Evolutionary conservation across 2,797 vertebrate species (phyloP).

Genomic region (Brachyrhaphis roseni): DNA sequence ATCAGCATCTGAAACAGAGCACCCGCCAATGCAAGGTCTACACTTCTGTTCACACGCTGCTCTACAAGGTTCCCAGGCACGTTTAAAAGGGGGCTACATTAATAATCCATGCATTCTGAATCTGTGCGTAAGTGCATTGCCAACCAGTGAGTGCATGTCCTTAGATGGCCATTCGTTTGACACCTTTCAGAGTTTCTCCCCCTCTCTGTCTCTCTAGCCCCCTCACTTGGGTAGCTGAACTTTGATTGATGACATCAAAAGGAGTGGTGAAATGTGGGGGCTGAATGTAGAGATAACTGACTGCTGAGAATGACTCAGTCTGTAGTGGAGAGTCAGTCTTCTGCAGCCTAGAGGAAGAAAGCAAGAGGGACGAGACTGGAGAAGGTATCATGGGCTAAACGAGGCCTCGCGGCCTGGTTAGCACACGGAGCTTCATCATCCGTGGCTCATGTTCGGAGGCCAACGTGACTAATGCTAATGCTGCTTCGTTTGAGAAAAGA

Average conservation of each 20-base stretch:
- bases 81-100: slow-evolving; percentile 62
- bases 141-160: slow-evolving; percentile 52
- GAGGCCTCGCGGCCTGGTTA: slow-evolving; percentile 56
- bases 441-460: slow-evolving; percentile 58
- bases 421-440: slow-evolving; percentile 61
- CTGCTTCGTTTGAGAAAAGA: slow-evolving; percentile 62
- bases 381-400: slow-evolving; percentile 62
- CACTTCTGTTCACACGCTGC: slow-evolving; percentile 42
- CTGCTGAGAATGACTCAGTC: slow-evolving; percentile 77
- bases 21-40: slow-evolving; percentile 51
- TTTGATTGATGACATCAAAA: slow-evolving; percentile 79
- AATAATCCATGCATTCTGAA: slow-evolving; percentile 70
- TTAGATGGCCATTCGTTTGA: slow-evolving; percentile 67
- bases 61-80: slow-evolving; percentile 61
- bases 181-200: slow-evolving; percentile 57
- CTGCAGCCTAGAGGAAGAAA: slow-evolving; percentile 62
- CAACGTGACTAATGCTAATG: slow-evolving; percentile 55
- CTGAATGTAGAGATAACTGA: slow-evolving; percentile 79
- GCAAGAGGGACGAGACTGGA: slow-evolving; percentile 38
- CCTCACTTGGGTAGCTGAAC: slow-evolving; percentile 47
- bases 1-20: slow-evolving; percentile 36
- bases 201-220: slow-evolving; percentile 28
- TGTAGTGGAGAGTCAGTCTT: slow-evolving; percentile 62
- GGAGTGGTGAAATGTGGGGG: slow-evolving; percentile 72
- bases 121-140: slow-evolving; percentile 49